A percentile compares a stretch with the other conserved stretches of the same genome.
These are phyloP conservation scores for Pristiophorus japonicus DNA, from an alignment of 2,113 vertebrate species.

Conservation along the genomic window DNA sequence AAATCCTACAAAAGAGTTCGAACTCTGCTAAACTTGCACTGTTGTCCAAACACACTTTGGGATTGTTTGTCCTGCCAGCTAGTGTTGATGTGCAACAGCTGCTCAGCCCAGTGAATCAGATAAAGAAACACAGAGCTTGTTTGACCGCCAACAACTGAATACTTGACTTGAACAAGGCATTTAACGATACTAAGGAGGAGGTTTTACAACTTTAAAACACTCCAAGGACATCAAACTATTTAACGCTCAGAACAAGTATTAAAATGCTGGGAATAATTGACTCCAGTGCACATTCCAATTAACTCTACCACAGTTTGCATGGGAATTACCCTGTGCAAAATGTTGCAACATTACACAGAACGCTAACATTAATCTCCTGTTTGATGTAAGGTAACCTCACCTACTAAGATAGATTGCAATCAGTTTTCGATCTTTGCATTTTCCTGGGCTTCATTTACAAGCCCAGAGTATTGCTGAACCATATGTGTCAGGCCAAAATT, in stretches of 20 bases:
- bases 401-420: not conserved
- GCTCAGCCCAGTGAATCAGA: not conserved
- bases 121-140: not conserved
- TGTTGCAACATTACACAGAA: not conserved
- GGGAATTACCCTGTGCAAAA: not conserved
- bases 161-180: not conserved
- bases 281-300: not conserved
- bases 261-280: not conserved
- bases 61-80: not conserved
- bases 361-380: not conserved
- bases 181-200: not conserved
- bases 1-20: not conserved
- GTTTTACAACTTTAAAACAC: conserved; percentile 3
- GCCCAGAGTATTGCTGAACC: not conserved
- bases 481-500: not conserved
- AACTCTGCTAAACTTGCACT: not conserved
- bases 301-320: not conserved
- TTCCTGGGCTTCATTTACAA: not conserved
- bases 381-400: not conserved
- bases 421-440: not conserved
- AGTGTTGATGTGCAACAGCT: not conserved
- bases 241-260: not conserved
- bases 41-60: not conserved
- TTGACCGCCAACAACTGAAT: not conserved
- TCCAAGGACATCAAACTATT: not conserved